Evolutionary conservation across 2,113 vertebrate species (phyloP).

Genomic region (Danionella cerebrum): DNA sequence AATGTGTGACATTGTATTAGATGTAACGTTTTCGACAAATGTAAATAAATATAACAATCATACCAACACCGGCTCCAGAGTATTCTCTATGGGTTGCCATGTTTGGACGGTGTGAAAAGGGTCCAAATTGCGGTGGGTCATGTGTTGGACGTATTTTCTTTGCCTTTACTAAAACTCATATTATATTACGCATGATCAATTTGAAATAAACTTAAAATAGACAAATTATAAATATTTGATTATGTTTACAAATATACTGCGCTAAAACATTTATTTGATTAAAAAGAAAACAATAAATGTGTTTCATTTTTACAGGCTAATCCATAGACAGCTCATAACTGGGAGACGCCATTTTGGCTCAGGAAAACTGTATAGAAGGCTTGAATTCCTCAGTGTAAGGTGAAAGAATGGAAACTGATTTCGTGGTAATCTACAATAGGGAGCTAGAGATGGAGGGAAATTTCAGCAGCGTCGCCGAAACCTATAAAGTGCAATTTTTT

Average conservation of each 20-base stretch:
- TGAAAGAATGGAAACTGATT: not conserved
- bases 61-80: conserved; percentile 64
- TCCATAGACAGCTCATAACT: not conserved
- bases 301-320: not conserved
- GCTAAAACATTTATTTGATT: not conserved
- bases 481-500: too few species aligned
- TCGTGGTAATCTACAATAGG: too few species aligned
- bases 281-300: not conserved
- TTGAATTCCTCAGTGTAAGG: not conserved
- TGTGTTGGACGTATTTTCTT: not conserved
- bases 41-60: too few species aligned
- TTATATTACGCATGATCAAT: not conserved
- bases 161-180: conserved; percentile 48
- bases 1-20: too few species aligned
- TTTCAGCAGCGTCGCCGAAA: too few species aligned
- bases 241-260: not conserved
- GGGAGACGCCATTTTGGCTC: conserved; percentile 31
- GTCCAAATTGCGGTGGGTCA: conserved; percentile 40
- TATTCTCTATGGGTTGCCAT: conserved; percentile 51
- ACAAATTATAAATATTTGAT: too few species aligned
- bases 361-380: not conserved
- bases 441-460: too few species aligned
- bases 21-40: too few species aligned
- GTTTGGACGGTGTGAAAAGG: conserved; percentile 40
- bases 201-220: too few species aligned